These are phyloP conservation scores for Plebejus argus DNA, from an alignment of 2,888 invertebrate genomes.

Conservation along the genomic window DNA sequence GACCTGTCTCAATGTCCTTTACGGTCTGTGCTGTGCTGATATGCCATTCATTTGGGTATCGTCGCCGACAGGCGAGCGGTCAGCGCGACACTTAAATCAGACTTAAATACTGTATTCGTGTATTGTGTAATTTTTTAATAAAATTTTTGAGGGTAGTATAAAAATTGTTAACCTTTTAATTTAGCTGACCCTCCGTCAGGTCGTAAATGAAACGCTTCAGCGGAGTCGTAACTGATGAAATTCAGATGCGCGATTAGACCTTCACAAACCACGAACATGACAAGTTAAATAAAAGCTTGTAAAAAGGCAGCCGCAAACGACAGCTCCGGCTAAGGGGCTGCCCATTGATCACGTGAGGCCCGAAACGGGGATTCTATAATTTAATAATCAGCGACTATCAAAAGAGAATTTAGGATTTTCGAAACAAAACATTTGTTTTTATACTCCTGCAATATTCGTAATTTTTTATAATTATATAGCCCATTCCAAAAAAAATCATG, in stretches of 20 bases:
- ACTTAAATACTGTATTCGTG: no score
- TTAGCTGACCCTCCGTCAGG: background rate
- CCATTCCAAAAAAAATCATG: no score
- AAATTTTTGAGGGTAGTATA: background rate
- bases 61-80: background rate
- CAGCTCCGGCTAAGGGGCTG: background rate
- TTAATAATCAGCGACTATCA: no score
- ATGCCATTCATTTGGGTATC: no score
- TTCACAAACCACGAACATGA: background rate
- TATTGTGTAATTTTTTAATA: background rate
- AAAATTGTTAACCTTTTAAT: background rate
- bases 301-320: conserved; percentile 16
- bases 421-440: no score
- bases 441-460: no score
- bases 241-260: background rate
- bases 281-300: conserved; percentile 14
- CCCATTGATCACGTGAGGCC: background rate
- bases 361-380: no score
- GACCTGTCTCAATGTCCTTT: no score
- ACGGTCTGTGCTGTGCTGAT: no score
- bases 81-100: no score
- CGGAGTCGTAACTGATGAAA: conserved; percentile 1
- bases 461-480: no score
- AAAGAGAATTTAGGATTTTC: no score
- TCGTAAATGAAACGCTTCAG: background rate